These are phyloP conservation scores for Limnothrissa miodon DNA, from an alignment of 2,113 vertebrate genomes.

Conservation along the genomic window DNA sequence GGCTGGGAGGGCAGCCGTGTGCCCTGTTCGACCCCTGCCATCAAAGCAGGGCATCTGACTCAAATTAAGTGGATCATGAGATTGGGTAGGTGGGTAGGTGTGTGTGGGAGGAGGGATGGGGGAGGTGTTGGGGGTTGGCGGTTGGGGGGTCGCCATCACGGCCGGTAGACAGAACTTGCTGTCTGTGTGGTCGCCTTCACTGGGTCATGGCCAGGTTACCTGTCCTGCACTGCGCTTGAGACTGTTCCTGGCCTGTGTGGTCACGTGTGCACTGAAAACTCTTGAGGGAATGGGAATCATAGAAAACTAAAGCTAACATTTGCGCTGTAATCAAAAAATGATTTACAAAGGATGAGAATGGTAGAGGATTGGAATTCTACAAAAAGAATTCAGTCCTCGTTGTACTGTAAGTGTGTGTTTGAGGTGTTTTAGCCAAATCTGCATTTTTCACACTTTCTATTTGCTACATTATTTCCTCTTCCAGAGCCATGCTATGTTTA, in stretches of 20 bases:
- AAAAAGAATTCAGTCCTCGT: too few species aligned
- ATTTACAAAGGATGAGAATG: neutral
- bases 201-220: neutral
- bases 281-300: neutral
- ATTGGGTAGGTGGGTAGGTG: neutral
- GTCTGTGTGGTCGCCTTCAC: neutral
- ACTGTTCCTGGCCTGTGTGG: neutral
- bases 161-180: neutral
- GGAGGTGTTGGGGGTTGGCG: too few species aligned
- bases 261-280: neutral
- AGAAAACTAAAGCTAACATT: neutral
- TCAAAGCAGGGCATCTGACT: conserved; percentile 30
- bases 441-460: neutral
- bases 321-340: neutral
- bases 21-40: neutral
- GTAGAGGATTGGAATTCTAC: neutral
- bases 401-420: neutral
- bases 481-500: neutral
- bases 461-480: neutral
- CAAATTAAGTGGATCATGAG: conserved; percentile 29
- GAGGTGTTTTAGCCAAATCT: neutral
- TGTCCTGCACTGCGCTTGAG: neutral
- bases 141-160: neutral
- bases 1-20: neutral
- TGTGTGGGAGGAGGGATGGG: neutral